These are phyloP conservation scores for Dolichopus griseipennis DNA, from an alignment of 2,888 invertebrate genomes.

Conservation along the genomic window DNA sequence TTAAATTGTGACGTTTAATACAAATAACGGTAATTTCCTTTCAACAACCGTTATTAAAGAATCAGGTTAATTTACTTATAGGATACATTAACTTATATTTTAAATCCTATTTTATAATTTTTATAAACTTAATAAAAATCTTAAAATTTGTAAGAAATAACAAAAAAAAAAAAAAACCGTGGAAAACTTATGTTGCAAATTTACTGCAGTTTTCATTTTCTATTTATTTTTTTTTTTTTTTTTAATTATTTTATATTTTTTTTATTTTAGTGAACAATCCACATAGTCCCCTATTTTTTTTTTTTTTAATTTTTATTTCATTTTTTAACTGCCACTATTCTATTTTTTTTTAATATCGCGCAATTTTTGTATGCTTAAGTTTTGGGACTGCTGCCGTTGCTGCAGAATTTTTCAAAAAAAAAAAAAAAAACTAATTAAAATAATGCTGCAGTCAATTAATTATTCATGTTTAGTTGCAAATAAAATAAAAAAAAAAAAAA, in stretches of 20 bases:
- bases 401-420: constrained; percentile 19
- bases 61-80: no score
- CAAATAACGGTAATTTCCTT: no score
- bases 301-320: not conserved
- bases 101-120: no score
- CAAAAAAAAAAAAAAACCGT: not conserved
- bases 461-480: constrained; percentile 34
- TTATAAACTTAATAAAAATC: no score
- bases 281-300: not conserved
- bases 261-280: not conserved
- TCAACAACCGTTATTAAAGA: no score
- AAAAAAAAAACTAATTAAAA: constrained; percentile 40
- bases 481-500: not conserved
- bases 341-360: not conserved
- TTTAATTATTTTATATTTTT: not conserved
- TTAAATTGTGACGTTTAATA: no score
- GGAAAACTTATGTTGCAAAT: constrained; percentile 19
- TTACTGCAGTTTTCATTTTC: constrained; percentile 21
- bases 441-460: constrained; percentile 46
- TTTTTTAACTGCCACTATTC: not conserved
- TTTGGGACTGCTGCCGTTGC: constrained; percentile 10
- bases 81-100: no score
- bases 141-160: not conserved
- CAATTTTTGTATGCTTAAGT: not conserved
- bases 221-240: not conserved